Evolutionary conservation across 2,797 vertebrate genomes (phyloP).

Genomic region (Danio jaintianensis): DNA sequence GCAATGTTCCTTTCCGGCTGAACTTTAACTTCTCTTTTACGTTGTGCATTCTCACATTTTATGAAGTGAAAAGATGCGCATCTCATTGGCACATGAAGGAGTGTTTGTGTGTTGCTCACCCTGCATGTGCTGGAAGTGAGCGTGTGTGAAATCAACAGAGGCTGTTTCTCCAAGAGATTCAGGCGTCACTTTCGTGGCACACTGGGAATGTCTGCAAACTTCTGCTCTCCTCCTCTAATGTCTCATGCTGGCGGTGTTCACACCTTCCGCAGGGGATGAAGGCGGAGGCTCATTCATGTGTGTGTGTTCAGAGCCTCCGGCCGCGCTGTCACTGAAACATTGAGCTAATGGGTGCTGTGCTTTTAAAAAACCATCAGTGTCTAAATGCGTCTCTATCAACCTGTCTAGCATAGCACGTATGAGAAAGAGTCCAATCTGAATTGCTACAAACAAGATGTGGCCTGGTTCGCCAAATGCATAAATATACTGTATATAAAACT

Average conservation of each 20-base stretch:
- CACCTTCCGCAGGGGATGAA: conserved; percentile 10
- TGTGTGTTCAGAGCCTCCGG: conserved; percentile 37
- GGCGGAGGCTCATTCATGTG: conserved; percentile 6
- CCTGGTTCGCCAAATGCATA: background rate
- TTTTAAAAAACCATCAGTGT: conserved; percentile 51
- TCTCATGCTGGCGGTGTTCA: background rate
- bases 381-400: conserved; percentile 39
- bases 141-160: conserved; percentile 8
- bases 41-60: background rate
- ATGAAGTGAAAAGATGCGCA: background rate
- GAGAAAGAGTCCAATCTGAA: background rate
- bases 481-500: too few relatives aligned
- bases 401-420: background rate
- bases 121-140: background rate
- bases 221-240: conserved; percentile 9
- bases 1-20: background rate
- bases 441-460: background rate
- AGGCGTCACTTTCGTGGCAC: background rate
- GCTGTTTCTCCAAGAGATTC: background rate
- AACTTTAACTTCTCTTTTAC: background rate
- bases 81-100: background rate
- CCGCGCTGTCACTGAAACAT: conserved; percentile 27
- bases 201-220: conserved; percentile 3
- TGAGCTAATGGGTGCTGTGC: conserved; percentile 43
- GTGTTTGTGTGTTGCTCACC: conserved; percentile 2